These are phyloP conservation scores for Columbina picui DNA, from an alignment of 2,113 vertebrate species.

Conservation along the genomic window DNA sequence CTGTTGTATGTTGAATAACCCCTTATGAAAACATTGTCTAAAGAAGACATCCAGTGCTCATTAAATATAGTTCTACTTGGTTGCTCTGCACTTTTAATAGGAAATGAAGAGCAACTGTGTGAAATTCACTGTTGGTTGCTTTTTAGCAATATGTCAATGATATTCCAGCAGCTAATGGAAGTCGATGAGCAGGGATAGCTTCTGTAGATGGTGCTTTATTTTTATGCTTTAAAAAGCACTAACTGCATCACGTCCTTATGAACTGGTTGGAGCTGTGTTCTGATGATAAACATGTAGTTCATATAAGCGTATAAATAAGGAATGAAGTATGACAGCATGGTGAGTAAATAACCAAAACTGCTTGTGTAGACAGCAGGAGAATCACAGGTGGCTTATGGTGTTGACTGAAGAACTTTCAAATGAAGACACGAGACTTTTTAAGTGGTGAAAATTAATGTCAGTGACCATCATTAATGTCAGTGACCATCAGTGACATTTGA, in stretches of 20 bases:
- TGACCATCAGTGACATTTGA: not conserved
- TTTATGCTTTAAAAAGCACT: slow-evolving; percentile 26
- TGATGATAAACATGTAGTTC: slow-evolving; percentile 25
- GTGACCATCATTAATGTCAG: not conserved
- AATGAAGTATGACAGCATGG: not conserved
- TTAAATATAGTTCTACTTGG: slow-evolving; percentile 65
- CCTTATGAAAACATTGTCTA: slow-evolving; percentile 44
- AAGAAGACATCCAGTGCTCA: slow-evolving; percentile 55
- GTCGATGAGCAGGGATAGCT: not conserved
- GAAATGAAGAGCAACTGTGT: slow-evolving; percentile 42
- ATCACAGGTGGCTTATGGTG: not conserved
- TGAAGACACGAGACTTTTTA: not conserved
- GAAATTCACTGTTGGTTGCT: slow-evolving; percentile 39
- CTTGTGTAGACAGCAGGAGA: not conserved
- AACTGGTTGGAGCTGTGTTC: slow-evolving; percentile 36
- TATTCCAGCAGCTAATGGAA: slow-evolving; percentile 49
- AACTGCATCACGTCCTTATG: not conserved
- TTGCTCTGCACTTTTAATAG: slow-evolving; percentile 57
- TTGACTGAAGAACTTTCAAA: not conserved
- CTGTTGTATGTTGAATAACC: not conserved
- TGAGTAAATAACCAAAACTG: slow-evolving; percentile 15
- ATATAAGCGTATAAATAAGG: not conserved
- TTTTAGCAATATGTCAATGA: slow-evolving; percentile 25
- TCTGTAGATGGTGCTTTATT: slow-evolving; percentile 5
- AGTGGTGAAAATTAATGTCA: not conserved